Evolutionary conservation across 2,113 vertebrate genomes (phyloP), one percentile per base, ranked within the genome.

Genomic region (Athene cunicularia): DNA sequence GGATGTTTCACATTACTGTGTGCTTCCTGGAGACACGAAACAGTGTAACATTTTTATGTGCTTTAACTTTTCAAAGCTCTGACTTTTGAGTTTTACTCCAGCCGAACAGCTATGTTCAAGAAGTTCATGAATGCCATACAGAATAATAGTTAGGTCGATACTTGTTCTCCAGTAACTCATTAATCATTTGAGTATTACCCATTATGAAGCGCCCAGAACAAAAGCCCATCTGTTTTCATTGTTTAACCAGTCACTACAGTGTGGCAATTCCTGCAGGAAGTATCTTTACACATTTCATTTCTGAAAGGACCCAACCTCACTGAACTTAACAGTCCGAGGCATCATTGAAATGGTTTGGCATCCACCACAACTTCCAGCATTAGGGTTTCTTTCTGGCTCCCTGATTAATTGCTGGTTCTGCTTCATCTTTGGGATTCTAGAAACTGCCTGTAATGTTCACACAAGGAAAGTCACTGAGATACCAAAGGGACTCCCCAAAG

Each of bases 151-250:
- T 80, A 33, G 62, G 80, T 70, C 96, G 86, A 87, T 97, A 63
- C 86, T 95, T 89, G 66, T 86, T 80, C 95, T 97, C 89, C 71
- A 93, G 92, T 97, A 82, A 96, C 94, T 94, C 97, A 97, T 97
- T 97, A 98, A 98, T 98, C 97, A 94, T 85, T 39, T 39, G 63
- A 87, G 47, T 53, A 86, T 96, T 94, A 94, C 35, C 59, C 52
- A 17, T 89, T 96, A 97, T 95, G 95, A 82, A 80, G 88, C 88
- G 93, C 76, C 75, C 50, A 64, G 95, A 90, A 96, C 82, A 96
- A 90, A 96, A 93, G 37, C 56, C 66, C 5, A 2, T 62, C 92
- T 96, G 73, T 93, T 97, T 94, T 64, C 95, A 91, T 70, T 96
- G 92, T 90, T 95, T 77, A 86, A 94, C 80, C 67, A 88, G 96